These are phyloP conservation scores for Oreochromis spilurus DNA, from an alignment of 2,113 vertebrate genomes.

Conservation along the genomic window DNA sequence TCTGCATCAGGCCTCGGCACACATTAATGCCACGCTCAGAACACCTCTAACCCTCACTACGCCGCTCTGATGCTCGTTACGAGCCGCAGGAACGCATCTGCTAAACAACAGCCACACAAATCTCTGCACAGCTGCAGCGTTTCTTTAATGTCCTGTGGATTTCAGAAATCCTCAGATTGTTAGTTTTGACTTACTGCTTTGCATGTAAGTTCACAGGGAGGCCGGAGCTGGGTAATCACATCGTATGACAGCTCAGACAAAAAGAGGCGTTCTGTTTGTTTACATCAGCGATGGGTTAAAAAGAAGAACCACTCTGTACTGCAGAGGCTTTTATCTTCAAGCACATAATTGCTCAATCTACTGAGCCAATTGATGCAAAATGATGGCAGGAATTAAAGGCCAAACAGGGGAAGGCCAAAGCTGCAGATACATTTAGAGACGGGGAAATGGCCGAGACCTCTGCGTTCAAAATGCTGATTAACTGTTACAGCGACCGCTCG, in stretches of 20 bases:
- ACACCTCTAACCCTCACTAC: not conserved
- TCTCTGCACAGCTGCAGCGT: not conserved
- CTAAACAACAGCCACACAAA: not conserved
- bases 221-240: not conserved
- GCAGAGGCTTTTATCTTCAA: not conserved
- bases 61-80: not conserved
- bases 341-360: not conserved
- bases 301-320: not conserved
- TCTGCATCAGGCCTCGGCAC: not conserved
- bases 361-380: not conserved
- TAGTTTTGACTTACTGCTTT: not conserved
- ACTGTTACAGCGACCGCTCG: not conserved
- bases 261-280: not conserved
- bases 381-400: not conserved
- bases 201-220: not conserved
- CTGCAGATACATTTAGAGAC: not conserved
- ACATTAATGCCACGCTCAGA: not conserved
- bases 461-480: not conserved
- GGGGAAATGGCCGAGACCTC: not conserved
- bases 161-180: not conserved
- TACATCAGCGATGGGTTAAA: not conserved
- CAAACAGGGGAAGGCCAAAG: not conserved
- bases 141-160: not conserved
- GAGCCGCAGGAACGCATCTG: not conserved
- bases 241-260: not conserved